phyloP scores from a whole-genome alignment of 2,888 invertebrate genomes.

The Congeria kusceri region DNA sequence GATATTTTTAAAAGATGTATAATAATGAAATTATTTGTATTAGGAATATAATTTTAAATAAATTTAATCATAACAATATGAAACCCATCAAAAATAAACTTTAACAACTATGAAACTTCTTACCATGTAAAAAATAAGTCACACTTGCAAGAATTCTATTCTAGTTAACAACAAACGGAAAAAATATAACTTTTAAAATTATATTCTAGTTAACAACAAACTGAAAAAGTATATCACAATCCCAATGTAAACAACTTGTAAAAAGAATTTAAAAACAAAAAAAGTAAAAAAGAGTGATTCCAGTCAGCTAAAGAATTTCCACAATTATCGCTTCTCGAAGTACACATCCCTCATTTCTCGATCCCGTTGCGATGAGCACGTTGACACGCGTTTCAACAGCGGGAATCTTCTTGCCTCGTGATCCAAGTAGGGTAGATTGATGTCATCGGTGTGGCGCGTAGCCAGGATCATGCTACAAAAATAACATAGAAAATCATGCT shows the following conservation, averaged over 20 bases:
- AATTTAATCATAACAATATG: too few relatives aligned
- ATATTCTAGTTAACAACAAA: too few relatives aligned
- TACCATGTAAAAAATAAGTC: too few relatives aligned
- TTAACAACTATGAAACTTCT: too few relatives aligned
- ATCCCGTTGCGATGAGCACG: slow-evolving; percentile 73
- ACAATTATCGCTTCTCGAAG: slow-evolving; percentile 80
- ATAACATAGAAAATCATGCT: too few relatives aligned
- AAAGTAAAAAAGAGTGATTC: background rate
- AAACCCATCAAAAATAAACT: too few relatives aligned
- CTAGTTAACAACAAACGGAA: too few relatives aligned
- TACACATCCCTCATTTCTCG: slow-evolving; percentile 81
- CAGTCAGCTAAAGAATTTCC: background rate
- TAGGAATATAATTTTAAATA: too few relatives aligned
- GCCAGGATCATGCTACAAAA: slow-evolving; percentile 79
- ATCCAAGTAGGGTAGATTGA: slow-evolving; percentile 76
- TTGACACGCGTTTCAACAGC: slow-evolving; percentile 64
- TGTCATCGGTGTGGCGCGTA: slow-evolving; percentile 79
- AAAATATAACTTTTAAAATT: too few relatives aligned
- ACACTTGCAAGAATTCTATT: too few relatives aligned
- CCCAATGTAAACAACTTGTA: background rate
- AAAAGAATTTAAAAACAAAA: background rate
- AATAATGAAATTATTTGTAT: too few relatives aligned
- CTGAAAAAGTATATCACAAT: background rate
- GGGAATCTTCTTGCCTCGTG: slow-evolving; percentile 75
- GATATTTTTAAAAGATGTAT: too few relatives aligned